phyloP scores from a whole-genome alignment of 1,140 invertebrate species.

The Trichomalopsis sarcophagae region DNA sequence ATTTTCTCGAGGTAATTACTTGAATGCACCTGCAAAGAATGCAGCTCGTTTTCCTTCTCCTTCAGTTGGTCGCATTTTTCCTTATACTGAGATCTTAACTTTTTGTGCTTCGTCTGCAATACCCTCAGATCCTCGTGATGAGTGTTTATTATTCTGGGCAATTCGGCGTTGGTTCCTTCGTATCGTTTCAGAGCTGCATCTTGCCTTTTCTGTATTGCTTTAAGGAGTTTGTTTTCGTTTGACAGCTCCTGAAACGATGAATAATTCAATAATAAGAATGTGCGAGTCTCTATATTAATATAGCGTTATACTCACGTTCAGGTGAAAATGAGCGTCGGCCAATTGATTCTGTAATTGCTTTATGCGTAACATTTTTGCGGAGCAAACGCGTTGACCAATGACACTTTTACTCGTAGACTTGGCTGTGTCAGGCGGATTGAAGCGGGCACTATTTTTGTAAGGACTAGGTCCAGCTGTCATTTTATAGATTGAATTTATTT shows the following conservation, averaged over 20 bases:
- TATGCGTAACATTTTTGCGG: slow-evolving; percentile 83
- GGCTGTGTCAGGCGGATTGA: slow-evolving; percentile 64
- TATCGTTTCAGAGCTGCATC: slow-evolving; percentile 83
- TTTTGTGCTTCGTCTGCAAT: slow-evolving; percentile 82
- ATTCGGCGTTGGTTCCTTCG: slow-evolving; percentile 83
- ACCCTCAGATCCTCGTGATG: slow-evolving; percentile 86
- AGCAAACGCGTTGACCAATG: slow-evolving; percentile 82
- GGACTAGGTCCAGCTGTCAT: slow-evolving; percentile 66
- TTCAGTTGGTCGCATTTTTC: slow-evolving; percentile 79
- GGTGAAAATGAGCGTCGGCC: slow-evolving; percentile 85
- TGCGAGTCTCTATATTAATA: slow-evolving; percentile 13
- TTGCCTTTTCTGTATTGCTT: slow-evolving; percentile 84
- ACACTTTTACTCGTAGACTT: slow-evolving; percentile 69
- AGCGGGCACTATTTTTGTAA: slow-evolving; percentile 68
- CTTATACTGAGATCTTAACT: slow-evolving; percentile 79
- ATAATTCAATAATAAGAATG: background rate
- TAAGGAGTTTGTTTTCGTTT: slow-evolving; percentile 84
- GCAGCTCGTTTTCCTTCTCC: slow-evolving; percentile 80
- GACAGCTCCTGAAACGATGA: slow-evolving; percentile 77
- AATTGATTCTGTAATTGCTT: slow-evolving; percentile 87
- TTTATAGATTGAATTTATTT: background rate
- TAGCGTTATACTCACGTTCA: slow-evolving; percentile 76
- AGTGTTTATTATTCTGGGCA: slow-evolving; percentile 82
- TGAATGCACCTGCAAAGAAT: slow-evolving; percentile 74
- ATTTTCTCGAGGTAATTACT: slow-evolving; percentile 46